Evolutionary conservation across 2,113 vertebrate genomes (phyloP).

Genomic region (Pseudorhombus dupliciocellatus): DNA sequence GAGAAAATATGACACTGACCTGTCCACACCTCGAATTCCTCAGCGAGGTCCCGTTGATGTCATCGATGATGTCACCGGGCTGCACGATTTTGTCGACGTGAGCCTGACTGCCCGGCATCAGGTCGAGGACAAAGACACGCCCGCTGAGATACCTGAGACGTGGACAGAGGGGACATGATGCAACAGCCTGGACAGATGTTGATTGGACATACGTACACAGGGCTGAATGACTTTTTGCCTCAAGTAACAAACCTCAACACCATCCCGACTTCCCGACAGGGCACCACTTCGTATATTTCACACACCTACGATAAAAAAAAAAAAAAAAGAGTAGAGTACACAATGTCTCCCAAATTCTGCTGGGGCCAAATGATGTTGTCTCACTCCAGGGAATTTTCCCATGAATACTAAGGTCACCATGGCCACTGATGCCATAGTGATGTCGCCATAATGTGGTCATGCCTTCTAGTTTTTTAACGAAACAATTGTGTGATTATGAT

Average conservation of each 20-base stretch:
- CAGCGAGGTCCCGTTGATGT: slow-evolving; percentile 84
- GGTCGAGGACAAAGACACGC: slow-evolving; percentile 81
- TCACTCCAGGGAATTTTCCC: neutral
- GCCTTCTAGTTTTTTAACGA: neutral
- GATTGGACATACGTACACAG: rapidly evolving
- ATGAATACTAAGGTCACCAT: neutral
- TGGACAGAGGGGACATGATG: neutral
- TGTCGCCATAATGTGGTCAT: neutral
- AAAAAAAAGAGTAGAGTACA: neutral
- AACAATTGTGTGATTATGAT: neutral
- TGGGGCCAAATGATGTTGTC: neutral
- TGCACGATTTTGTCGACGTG: slow-evolving; percentile 78
- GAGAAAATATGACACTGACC: slow-evolving; percentile 48
- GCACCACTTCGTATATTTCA: slow-evolving; percentile 81
- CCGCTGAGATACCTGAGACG: slow-evolving; percentile 79
- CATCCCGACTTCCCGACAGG: slow-evolving; percentile 78
- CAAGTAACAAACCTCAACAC: slow-evolving; percentile 79
- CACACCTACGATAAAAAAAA: slow-evolving; percentile 75
- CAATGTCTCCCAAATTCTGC: neutral
- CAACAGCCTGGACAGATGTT: neutral
- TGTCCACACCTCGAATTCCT: slow-evolving; percentile 81
- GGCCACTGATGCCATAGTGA: neutral
- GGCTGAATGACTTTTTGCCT: neutral
- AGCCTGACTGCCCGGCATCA: slow-evolving; percentile 80
- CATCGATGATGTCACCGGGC: slow-evolving; percentile 84